Evolutionary conservation across 2,113 vertebrate genomes (phyloP).

Genomic region (Lepisosteus osseus): DNA sequence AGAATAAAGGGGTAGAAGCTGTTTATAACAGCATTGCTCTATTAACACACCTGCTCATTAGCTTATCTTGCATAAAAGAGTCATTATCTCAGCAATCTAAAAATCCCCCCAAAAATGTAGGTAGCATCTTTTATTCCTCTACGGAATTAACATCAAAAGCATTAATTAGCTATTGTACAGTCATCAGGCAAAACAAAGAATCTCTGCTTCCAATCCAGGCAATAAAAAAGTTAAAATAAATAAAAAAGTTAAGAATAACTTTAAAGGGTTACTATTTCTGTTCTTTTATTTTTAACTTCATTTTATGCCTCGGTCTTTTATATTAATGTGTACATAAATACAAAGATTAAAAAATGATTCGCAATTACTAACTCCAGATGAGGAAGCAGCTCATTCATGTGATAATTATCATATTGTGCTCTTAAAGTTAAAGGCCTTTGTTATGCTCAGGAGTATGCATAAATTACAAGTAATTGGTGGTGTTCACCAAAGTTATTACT

Average conservation of each 20-base stretch:
- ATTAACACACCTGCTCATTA: slow-evolving; percentile 3
- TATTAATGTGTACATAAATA: slow-evolving; percentile 1
- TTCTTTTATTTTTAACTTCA: not conserved
- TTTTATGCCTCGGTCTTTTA: not conserved
- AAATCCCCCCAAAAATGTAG: not conserved
- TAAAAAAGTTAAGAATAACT: too few relatives aligned
- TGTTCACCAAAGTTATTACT: slow-evolving; percentile 28
- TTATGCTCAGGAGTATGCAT: not conserved
- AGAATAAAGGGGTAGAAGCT: too few relatives aligned
- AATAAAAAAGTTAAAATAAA: too few relatives aligned
- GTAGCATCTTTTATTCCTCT: too few relatives aligned
- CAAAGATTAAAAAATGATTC: not conserved
- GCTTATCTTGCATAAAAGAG: not conserved
- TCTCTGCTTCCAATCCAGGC: too few relatives aligned
- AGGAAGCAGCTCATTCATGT: slow-evolving; percentile 2
- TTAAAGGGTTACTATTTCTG: not conserved
- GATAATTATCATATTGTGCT: slow-evolving; percentile 2
- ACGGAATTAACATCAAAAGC: not conserved
- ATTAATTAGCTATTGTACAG: not conserved
- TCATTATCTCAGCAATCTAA: not conserved
- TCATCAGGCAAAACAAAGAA: too few relatives aligned
- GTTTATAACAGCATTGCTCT: not conserved
- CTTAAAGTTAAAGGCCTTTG: not conserved
- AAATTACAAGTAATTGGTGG: slow-evolving; percentile 7
- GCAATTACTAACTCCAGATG: not conserved